Evolutionary conservation across 2,113 vertebrate species (phyloP), one percentile per base, ranked within the genome.

Genomic region (Corythoichthys intestinalis): DNA sequence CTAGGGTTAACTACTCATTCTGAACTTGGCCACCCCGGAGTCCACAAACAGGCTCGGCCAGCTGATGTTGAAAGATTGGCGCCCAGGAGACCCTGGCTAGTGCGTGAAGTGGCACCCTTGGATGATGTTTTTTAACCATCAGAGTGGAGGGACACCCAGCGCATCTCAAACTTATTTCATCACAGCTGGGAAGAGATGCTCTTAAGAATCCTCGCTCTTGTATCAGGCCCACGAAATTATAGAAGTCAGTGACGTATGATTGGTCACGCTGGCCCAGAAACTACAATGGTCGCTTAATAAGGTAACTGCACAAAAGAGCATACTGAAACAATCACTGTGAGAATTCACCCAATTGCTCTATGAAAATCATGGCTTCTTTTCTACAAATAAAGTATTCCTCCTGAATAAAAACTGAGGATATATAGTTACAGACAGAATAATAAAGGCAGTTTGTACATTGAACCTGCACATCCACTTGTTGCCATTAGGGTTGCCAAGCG

Each of bases 111-210:
- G 54, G 54, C 58, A 0, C 3, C 54, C 81, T 74, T 67, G 0
- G 62, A 71, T 83, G 84, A 86, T 77, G 83, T 74, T 81, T 74
- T 73, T 66, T 37, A 81, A 83, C 70, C 64, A 72, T 70, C 66
- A 37, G 65, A n/a, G 49, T 13, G 71, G 54, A 80, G 82, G 73
- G 74, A 79, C 79, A 61, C 69, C 80, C 69, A 28, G 4, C 63
- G 70, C 56, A 70, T 53, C 68, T 67, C 63, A 64, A n/a, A 59
- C 56, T 70, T 14, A 80, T 64, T 11, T 79, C 79, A 71, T 1
- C 17, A 13, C 39, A 62, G 4, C 59, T 28, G 38, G 12, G 58
- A 37, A 50, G 66, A 48, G 54, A 41, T 1, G 17, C 2, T 44
- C 1, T 57, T 77, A 69, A 72, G 17, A 53, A n/a, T 53, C 20